Base-by-base conservation (phyloP, 1,140 invertebrate species). In the Himalopsyche phryganea region DNA sequence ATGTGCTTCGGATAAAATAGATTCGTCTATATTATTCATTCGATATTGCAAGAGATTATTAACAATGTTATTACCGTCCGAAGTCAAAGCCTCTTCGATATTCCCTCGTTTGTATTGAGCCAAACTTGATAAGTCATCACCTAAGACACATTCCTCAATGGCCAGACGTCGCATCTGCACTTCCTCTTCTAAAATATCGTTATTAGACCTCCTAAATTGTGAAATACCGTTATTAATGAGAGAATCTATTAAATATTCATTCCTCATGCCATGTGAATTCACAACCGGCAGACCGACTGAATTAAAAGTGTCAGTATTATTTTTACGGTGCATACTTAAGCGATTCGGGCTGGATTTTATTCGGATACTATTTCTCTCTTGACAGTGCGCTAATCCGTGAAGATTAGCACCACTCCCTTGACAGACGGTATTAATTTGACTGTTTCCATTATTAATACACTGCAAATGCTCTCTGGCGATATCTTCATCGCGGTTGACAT, bases 321-420 rank as follows among this genome's bases (percentile, higher is more conserved):
- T 33, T 6, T 42, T 42, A 40, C 38, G 47, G 17, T 50, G 17
- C 6, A 58, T 42, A 19, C 55, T 58, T 5, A 47, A 49, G 49
- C 55, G 19, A 33, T 50, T 58, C 14, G 55, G 55, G 50, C 55
- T 58, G 6, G 38, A 32, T 58, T 36, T 41, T 1, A 58, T 23
- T 44, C 55, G 49, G 10, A 58, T 10, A 20, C 55, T 58, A 3
- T 36, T 28, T 28, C 23, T 28, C 3, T 28, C 23, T 9, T 28
- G 23, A 9, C 23, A 28, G 9, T 28, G 23, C 23, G 9, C 23
- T 28, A 28, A 28, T 5, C 23, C 23, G 23, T 28, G 23, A 3
- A 28, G 3, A 28, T 28, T 28, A 3, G 23, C 4, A 9, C 9
- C 9, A 28, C 11, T 41, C 3, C 17, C 40, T 18, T 55, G 53